Evolutionary conservation across 2,888 invertebrate genomes (phyloP), one percentile per base, ranked within the genome.

Genomic region (Parnassius orleans): DNA sequence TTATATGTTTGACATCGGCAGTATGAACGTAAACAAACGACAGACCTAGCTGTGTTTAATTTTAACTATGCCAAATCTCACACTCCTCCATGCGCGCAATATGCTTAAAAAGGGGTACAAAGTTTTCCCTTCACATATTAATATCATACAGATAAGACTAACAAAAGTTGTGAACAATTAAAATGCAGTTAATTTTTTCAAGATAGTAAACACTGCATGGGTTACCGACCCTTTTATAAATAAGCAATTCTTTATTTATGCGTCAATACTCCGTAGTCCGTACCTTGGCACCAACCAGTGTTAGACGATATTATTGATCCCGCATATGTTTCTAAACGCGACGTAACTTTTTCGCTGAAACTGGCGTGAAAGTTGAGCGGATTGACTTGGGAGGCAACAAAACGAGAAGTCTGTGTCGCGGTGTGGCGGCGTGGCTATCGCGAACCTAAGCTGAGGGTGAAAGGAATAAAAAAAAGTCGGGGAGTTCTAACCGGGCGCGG

Each of bases 401-500:
- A 69, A 70, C 66, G 64, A 68, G 65, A 64, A 70, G 66, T 68
- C 60, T 60, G 63, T 63, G 68, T 65, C 57, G 57, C 48, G 57
- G 51, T 65, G 77, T 77, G 82, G 80, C 80, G 80, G 84, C 83
- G 84, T 87, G 85, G 84, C 83, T 81, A 83, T 87, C 86, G 85
- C 82, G 78, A 80, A 76, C 79, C 87, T 87, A 86, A 87, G 83
- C 84, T 83, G 82, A 87, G 90, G 88, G 89, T 86, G 84, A 84
- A 79, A 82, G 78, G 82, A 79, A 81, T 87, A 90, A 89, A 84
- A 89, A 43, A 90, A 90, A 89, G 87, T 86, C 87, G 86, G 83
- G 86, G 86, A 86, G 78, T 86, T 89, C 88, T 89, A 89, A 90
- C 90, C 88, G 89, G 87, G 82, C 89, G 83, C 80, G 81, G 83